phyloP scores from a whole-genome alignment of 2,113 vertebrate genomes.

The Gobius niger region DNA sequence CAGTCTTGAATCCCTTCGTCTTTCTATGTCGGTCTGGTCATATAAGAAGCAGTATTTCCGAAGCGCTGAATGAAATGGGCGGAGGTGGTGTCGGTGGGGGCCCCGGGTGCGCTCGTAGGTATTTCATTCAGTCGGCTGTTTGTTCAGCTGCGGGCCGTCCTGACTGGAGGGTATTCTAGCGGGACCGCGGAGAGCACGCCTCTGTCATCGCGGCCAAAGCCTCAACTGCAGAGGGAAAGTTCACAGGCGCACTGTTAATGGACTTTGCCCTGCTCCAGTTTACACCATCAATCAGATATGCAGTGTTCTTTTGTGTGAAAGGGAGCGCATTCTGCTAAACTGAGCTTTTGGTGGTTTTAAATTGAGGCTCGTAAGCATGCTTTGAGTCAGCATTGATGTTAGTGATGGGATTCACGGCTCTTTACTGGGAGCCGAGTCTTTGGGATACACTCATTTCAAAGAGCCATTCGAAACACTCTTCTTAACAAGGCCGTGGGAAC shows the following conservation, averaged over 20 bases:
- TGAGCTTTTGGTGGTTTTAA: too few relatives aligned
- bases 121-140: constrained; percentile 58
- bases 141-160: constrained; percentile 57
- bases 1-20: neutral
- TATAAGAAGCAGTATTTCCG: neutral
- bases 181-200: constrained; percentile 20
- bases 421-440: too few relatives aligned
- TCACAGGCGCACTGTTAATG: constrained; percentile 17
- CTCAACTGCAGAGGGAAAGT: constrained; percentile 21
- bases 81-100: constrained; percentile 18
- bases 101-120: constrained; percentile 34
- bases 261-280: constrained; percentile 12
- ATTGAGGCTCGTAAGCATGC: too few relatives aligned
- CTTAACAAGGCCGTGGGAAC: too few relatives aligned
- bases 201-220: constrained; percentile 34
- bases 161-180: constrained; percentile 39
- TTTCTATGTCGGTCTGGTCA: neutral
- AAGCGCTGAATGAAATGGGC: constrained; percentile 11
- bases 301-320: neutral
- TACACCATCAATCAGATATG: constrained; percentile 7
- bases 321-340: too few relatives aligned
- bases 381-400: too few relatives aligned
- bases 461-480: too few relatives aligned
- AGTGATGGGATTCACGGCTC: too few relatives aligned
- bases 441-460: too few relatives aligned